Evolutionary conservation across 64 coral and sea anemone genomes (phyloP).

Genomic region (Stichodactyla mertensii): DNA sequence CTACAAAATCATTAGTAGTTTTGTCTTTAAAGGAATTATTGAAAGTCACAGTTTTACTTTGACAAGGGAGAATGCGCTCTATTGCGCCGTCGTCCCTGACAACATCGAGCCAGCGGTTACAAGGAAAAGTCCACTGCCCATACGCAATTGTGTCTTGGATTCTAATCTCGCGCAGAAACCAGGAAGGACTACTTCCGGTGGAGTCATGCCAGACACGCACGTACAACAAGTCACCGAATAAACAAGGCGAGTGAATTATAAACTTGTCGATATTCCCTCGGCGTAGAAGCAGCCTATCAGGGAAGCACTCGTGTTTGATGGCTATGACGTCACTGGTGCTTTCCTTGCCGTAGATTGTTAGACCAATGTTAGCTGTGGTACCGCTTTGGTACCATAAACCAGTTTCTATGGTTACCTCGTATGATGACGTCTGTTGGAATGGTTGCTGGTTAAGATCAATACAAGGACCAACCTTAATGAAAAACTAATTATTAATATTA

Average conservation of each 20-base stretch:
- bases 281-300: constrained; percentile 10
- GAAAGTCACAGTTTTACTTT: not conserved
- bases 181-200: constrained; percentile 45
- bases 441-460: not conserved
- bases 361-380: constrained; percentile 30
- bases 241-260: constrained; percentile 4
- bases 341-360: constrained; percentile 22
- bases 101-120: constrained; percentile 60
- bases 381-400: constrained; percentile 42
- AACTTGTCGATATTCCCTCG: constrained; percentile 51
- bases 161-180: constrained; percentile 26
- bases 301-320: not conserved
- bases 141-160: not conserved
- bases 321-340: constrained; percentile 18
- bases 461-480: not conserved
- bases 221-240: constrained; percentile 25
- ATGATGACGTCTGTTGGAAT: constrained; percentile 8
- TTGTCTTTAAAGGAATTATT: constrained; percentile 27
- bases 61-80: constrained; percentile 20
- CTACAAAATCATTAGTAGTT: constrained; percentile 25
- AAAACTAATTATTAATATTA: too few relatives aligned
- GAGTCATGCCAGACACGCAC: constrained; percentile 58
- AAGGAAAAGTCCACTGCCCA: constrained; percentile 18
- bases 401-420: constrained; percentile 33
- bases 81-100: constrained; percentile 50